Evolutionary conservation across 2,113 vertebrate genomes (phyloP), one percentile per base, ranked within the genome.

Genomic region (Corythornis madagascariensis): DNA sequence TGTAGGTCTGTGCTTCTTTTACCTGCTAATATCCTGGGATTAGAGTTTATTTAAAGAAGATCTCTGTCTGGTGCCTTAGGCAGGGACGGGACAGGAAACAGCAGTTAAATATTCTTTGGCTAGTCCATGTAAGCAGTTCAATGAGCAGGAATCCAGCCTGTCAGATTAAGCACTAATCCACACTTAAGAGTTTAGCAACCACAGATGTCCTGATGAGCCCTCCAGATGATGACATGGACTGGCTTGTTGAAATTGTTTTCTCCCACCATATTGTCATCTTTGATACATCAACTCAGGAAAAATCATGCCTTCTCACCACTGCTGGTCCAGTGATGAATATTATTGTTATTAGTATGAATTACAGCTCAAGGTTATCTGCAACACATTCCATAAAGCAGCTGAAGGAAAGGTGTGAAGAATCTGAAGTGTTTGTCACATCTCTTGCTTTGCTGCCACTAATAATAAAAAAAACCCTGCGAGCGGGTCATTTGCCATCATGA

Each of bases 41-140:
- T 94, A 88, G 48, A 69, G 45, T 93, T 85, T 93, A 91, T 89
- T 92, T 96, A 86, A 89, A 93, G 69, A 59, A 25, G 14, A 53
- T 71, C 52, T 80, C 71, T 75, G 16, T 0, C 19, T 85, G 65
- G 43, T 40, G 80, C 13, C 48, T 71, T 76, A 80, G 78, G 57
- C 17, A 65, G n/a, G 52, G 63, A 40, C 56, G 29, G 18, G 19
- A 48, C 84, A 89, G 87, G 67, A 95, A 94, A 89, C 56, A 79
- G 55, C 61, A 84, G 38, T 78, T 95, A 84, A 86, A 59, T 71
- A 66, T 31, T 33, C 56, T 92, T 85, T 79, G 87, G 52, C 9
- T 66, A 74, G 64, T 80, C 64, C 22, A 55, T 85, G 16, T 89
- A 87, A 93, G 56, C n/a, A 15, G 45, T 90, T 81, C n/a, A 29